Percentiles rank a stretch among this genome's conserved stretches.
Evolutionary conservation across 1,140 invertebrate species (phyloP).

Genomic region (Alviniconcha marisindica): DNA sequence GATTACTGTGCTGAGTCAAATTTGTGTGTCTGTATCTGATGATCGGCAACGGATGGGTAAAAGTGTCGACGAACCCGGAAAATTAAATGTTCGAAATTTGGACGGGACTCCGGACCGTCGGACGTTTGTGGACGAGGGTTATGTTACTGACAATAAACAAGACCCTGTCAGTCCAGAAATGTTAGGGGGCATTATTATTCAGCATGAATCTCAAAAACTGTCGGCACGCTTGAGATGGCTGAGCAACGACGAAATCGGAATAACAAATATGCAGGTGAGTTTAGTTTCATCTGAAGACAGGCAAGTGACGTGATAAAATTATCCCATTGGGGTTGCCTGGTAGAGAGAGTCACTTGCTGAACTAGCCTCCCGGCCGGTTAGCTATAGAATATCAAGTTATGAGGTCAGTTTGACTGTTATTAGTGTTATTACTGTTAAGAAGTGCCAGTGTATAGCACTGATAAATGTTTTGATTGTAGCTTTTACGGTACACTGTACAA

Average conservation of each 20-base stretch:
- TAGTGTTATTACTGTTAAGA: no score
- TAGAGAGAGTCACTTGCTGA: no score
- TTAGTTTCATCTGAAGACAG: no score
- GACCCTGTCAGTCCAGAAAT: slow-evolving; percentile 57
- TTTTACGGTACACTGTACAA: no score
- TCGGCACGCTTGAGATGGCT: slow-evolving; percentile 71
- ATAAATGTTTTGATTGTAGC: no score
- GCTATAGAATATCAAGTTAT: no score
- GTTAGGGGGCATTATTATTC: slow-evolving; percentile 69
- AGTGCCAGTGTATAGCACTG: no score
- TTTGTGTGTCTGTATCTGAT: slow-evolving; percentile 42
- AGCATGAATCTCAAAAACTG: slow-evolving; percentile 70
- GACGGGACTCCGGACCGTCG: slow-evolving; percentile 42
- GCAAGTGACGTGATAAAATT: no score
- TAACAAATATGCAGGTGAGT: slow-evolving; percentile 79
- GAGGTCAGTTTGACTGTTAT: no score
- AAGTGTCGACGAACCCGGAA: slow-evolving; percentile 41
- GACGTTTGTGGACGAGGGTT: slow-evolving; percentile 45
- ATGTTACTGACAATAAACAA: slow-evolving; percentile 61
- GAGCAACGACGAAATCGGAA: slow-evolving; percentile 79
- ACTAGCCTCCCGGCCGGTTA: no score
- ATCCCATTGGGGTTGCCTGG: no score
- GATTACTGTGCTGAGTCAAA: slow-evolving; percentile 43
- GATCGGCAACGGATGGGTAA: slow-evolving; percentile 44
- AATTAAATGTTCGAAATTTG: slow-evolving; percentile 54